A percentile compares a stretch with the other conserved stretches of the same genome.
phyloP scores from a whole-genome alignment of 1,140 invertebrate species.

The Parapsyche elsis region DNA sequence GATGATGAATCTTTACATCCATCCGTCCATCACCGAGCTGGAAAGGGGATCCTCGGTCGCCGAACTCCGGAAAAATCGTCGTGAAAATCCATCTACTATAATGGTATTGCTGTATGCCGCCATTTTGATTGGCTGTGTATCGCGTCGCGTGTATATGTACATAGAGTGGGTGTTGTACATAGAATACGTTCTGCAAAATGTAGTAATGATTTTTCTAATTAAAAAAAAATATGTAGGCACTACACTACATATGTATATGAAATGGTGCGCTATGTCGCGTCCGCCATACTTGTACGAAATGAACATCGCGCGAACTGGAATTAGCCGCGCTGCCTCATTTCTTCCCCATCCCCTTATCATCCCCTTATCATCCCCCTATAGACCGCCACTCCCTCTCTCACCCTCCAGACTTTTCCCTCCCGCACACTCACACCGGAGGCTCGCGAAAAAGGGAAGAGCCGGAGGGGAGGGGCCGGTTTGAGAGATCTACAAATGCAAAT shows the following conservation, averaged over 20 bases:
- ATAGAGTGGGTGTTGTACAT: too few relatives aligned
- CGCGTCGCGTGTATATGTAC: too few relatives aligned
- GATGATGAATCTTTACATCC: background rate
- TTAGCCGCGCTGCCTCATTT: constrained; percentile 27
- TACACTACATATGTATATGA: too few relatives aligned
- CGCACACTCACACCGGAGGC: background rate
- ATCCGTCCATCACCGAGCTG: too few relatives aligned
- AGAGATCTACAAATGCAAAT: constrained; percentile 47
- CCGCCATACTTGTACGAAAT: constrained; percentile 20
- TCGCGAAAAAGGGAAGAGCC: constrained; percentile 2
- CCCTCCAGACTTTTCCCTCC: background rate
- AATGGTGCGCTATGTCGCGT: background rate
- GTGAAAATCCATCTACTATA: too few relatives aligned
- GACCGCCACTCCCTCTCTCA: background rate
- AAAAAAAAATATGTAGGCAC: too few relatives aligned
- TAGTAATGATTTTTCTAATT: too few relatives aligned
- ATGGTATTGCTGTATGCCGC: too few relatives aligned
- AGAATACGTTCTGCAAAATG: too few relatives aligned
- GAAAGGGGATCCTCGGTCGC: too few relatives aligned
- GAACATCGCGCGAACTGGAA: constrained; percentile 24
- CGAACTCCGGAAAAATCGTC: too few relatives aligned
- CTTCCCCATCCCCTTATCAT: background rate
- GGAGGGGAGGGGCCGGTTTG: constrained; percentile 12
- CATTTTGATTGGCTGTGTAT: too few relatives aligned
- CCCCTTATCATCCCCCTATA: background rate